A percentile compares a stretch with the other conserved stretches of the same genome.
Evolutionary conservation across 1,140 invertebrate species (phyloP).

Genomic region (Nomia melanderi): DNA sequence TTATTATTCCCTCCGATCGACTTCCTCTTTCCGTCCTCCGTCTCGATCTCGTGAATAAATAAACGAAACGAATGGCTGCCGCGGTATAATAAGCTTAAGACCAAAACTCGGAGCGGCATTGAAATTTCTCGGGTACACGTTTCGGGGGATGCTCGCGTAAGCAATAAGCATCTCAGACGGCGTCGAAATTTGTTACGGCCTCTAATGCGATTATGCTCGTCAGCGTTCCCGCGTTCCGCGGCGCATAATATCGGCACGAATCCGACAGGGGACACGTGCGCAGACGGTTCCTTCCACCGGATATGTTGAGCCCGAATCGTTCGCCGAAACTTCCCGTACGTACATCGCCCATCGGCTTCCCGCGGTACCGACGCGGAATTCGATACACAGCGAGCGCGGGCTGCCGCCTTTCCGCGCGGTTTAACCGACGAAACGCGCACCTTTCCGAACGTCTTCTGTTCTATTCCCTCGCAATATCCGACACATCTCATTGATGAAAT

Average conservation of each 20-base stretch:
- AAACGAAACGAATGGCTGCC: constrained; percentile 20
- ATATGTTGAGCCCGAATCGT: neutral
- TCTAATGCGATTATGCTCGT: constrained; percentile 52
- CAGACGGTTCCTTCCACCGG: neutral
- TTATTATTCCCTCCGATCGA: neutral
- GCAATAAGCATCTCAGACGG: constrained; percentile 48
- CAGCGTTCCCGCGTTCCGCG: constrained; percentile 26
- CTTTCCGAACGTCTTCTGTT: too few species aligned
- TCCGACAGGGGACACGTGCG: constrained; percentile 10
- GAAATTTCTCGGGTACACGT: constrained; percentile 27
- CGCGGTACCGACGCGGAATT: neutral
- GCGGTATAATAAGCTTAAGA: constrained; percentile 26
- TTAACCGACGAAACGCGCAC: neutral
- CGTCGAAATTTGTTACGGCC: constrained; percentile 42
- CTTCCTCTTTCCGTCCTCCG: neutral
- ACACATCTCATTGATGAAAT: too few species aligned
- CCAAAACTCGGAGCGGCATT: neutral
- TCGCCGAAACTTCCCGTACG: neutral
- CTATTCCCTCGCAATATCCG: too few species aligned
- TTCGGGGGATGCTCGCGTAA: constrained; percentile 7
- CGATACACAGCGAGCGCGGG: constrained; percentile 1
- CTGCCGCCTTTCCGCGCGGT: neutral
- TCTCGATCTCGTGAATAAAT: neutral
- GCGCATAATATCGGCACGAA: constrained; percentile 41
- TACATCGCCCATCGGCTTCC: too few species aligned